Conservation (phyloP, 1,140 invertebrate species). For the Argopecten irradians region DNA sequence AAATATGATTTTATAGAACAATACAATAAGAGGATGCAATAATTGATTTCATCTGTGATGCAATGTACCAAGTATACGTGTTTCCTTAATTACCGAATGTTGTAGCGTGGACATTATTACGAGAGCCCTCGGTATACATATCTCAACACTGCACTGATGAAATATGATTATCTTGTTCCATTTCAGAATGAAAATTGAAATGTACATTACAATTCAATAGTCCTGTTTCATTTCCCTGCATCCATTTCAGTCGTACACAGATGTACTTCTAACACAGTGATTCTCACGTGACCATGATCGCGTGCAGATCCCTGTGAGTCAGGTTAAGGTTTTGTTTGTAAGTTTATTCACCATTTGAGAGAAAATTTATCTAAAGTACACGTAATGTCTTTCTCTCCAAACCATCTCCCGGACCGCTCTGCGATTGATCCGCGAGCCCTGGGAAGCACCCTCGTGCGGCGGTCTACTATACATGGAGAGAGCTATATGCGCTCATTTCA, state of each 20-base stretch:
- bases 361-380: not conserved
- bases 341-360: conserved; percentile 5
- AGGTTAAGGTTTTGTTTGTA: not conserved
- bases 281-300: not conserved
- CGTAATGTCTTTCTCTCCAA: not conserved
- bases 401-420: not conserved
- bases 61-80: too few species aligned
- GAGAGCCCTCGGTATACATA: too few species aligned
- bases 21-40: too few species aligned
- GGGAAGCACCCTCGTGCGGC: not conserved
- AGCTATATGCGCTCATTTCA: not conserved
- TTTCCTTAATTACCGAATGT: too few species aligned
- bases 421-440: not conserved
- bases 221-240: not conserved
- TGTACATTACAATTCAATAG: not conserved
- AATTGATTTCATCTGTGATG: too few species aligned
- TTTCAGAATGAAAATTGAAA: not conserved
- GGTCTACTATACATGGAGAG: not conserved
- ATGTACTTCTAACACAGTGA: not conserved
- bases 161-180: not conserved
- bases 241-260: not conserved
- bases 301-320: not conserved
- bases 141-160: too few species aligned
- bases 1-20: too few species aligned
- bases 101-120: too few species aligned